A percentile compares a stretch with the other conserved stretches of the same genome.
phyloP scores from a whole-genome alignment of 1,140 invertebrate species.

The Cotesia typhae region DNA sequence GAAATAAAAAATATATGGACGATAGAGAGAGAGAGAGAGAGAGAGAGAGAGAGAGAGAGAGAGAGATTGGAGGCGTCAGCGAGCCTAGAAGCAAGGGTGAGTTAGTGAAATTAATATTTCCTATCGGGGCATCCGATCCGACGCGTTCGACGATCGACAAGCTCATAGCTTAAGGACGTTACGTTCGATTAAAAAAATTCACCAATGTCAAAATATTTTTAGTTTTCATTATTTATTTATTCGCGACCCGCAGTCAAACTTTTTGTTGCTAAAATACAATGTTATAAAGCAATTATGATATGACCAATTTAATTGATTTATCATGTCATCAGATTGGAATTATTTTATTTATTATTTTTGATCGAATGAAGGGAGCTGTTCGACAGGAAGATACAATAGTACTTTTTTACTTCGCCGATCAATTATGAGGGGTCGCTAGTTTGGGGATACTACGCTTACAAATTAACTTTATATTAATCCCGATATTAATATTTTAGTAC shows the following conservation, averaged over 20 bases:
- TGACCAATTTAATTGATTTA: too few relatives aligned
- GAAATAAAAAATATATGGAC: neutral
- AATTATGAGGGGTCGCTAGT: too few relatives aligned
- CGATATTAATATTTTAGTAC: too few relatives aligned
- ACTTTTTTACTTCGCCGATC: neutral
- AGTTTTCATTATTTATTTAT: constrained; percentile 14
- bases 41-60: neutral
- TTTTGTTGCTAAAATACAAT: constrained; percentile 15
- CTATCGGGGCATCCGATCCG: constrained; percentile 49
- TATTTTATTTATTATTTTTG: too few relatives aligned
- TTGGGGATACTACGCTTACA: too few relatives aligned
- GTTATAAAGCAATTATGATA: neutral
- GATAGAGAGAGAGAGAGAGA: constrained; percentile 14
- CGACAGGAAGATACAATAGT: too few relatives aligned
- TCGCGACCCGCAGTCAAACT: neutral
- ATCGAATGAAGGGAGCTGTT: too few relatives aligned
- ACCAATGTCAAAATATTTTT: constrained; percentile 22
- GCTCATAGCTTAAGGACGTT: constrained; percentile 29
- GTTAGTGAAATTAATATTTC: constrained; percentile 56
- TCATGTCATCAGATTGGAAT: too few relatives aligned
- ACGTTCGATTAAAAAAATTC: constrained; percentile 28
- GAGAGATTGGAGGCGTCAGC: constrained; percentile 33
- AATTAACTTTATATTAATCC: too few relatives aligned
- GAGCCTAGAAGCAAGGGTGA: constrained; percentile 36
- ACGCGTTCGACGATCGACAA: constrained; percentile 42